Conservation (phyloP, 2,797 vertebrate species). For the Lutra lutra region DNA sequence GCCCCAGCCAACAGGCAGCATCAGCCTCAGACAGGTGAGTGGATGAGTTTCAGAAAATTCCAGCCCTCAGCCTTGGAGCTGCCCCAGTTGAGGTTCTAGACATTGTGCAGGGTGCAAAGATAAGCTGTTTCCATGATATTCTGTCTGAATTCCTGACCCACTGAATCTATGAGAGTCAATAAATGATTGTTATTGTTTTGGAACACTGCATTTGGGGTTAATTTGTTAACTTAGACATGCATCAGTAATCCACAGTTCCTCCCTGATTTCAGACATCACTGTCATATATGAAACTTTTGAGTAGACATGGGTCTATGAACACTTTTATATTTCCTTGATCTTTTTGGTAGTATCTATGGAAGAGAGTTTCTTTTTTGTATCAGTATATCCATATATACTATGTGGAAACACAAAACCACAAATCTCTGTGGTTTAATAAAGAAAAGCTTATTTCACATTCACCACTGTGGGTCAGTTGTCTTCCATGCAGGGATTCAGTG, state of each 20-base stretch:
- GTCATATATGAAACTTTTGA: background rate
- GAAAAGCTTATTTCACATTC: background rate
- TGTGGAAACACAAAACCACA: background rate
- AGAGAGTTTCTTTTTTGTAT: background rate
- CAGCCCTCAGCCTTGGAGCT: background rate
- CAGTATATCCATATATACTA: background rate
- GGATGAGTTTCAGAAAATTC: background rate
- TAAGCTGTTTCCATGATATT: background rate
- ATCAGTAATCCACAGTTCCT: background rate
- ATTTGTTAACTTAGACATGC: slow-evolving; percentile 4
- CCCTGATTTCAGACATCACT: background rate
- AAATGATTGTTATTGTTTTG: background rate
- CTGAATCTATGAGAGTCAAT: background rate
- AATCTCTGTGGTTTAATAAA: background rate
- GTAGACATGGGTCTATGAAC: background rate
- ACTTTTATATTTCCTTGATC: background rate
- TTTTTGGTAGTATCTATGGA: background rate
- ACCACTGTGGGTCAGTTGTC: background rate
- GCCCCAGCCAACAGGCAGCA: background rate
- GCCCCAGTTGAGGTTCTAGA: background rate
- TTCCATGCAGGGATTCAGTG: background rate
- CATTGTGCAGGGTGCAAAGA: background rate
- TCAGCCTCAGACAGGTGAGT: background rate
- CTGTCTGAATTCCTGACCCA: background rate
- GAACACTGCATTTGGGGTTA: background rate